A percentile compares a stretch with the other conserved stretches of the same genome.
These are phyloP conservation scores for Xylota segnis DNA, from an alignment of 2,888 invertebrate genomes.

Conservation along the genomic window DNA sequence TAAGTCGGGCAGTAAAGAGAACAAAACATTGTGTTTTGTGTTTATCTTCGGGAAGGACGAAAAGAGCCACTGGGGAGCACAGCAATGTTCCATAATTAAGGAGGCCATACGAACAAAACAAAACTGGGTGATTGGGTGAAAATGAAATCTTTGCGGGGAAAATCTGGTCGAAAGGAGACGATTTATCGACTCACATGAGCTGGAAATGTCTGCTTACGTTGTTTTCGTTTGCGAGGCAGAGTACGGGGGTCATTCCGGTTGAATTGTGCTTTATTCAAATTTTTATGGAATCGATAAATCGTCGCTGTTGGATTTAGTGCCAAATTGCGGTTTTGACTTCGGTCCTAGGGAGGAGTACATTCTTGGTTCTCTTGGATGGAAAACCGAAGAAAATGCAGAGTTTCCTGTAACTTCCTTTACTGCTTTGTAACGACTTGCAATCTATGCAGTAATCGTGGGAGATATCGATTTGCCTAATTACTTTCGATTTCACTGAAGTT, in stretches of 20 bases:
- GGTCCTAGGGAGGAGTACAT: neutral
- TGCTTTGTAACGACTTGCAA: no score
- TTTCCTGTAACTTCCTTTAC: neutral
- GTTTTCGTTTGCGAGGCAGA: slow-evolving; percentile 1
- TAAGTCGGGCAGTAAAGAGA: slow-evolving; percentile 1
- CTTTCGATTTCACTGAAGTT: no score
- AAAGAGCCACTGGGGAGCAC: neutral
- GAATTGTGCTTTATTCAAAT: slow-evolving; percentile 31
- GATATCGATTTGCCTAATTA: no score
- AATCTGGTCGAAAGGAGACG: slow-evolving; percentile 11
- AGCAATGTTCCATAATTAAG: slow-evolving; percentile 12
- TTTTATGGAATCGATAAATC: slow-evolving; percentile 31
- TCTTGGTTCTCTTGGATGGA: neutral
- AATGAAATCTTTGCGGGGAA: slow-evolving; percentile 2
- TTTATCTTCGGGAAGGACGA: neutral
- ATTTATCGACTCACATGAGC: slow-evolving; percentile 23
- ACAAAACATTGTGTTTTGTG: neutral
- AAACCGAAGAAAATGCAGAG: neutral
- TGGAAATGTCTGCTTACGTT: slow-evolving; percentile 1
- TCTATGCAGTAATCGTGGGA: no score
- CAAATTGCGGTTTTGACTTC: neutral
- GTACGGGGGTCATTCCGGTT: slow-evolving; percentile 17
- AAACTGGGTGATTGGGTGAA: neutral
- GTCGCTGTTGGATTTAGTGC: slow-evolving; percentile 4
- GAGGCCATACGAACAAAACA: neutral